A percentile compares a stretch with the other conserved stretches of the same genome.
phyloP scores from a whole-genome alignment of 1,140 invertebrate species.

The Psix sp. region DNA sequence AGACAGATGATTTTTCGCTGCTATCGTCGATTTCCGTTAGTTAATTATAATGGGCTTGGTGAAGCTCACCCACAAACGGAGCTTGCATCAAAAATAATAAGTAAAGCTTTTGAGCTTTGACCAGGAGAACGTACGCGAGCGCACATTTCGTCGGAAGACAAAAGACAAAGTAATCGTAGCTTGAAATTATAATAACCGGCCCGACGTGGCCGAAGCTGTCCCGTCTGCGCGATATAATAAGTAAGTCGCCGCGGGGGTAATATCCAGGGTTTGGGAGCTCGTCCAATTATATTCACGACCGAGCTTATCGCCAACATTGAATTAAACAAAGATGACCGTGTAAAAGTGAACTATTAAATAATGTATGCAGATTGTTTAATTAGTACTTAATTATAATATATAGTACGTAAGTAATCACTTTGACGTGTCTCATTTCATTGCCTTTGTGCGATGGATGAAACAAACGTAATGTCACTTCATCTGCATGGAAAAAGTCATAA shows the following conservation, averaged over 20 bases:
- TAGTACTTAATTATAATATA: slow-evolving; percentile 59
- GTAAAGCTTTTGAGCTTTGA: slow-evolving; percentile 68
- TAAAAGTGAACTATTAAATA: slow-evolving; percentile 63
- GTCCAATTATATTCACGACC: slow-evolving; percentile 72
- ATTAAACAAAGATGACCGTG: slow-evolving; percentile 63
- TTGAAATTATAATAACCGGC: slow-evolving; percentile 74
- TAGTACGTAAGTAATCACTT: slow-evolving; percentile 56
- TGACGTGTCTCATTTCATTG: slow-evolving; percentile 55
- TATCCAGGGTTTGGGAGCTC: slow-evolving; percentile 72
- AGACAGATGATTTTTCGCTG: slow-evolving; percentile 24
- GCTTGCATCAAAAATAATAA: slow-evolving; percentile 66
- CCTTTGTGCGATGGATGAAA: slow-evolving; percentile 54
- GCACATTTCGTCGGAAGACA: slow-evolving; percentile 65
- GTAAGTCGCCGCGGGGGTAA: slow-evolving; percentile 73
- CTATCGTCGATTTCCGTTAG: slow-evolving; percentile 58
- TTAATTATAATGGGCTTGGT: slow-evolving; percentile 50
- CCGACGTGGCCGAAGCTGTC: slow-evolving; percentile 59
- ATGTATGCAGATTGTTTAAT: slow-evolving; percentile 59
- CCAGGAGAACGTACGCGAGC: slow-evolving; percentile 55
- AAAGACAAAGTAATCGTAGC: slow-evolving; percentile 73
- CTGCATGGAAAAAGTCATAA: slow-evolving; percentile 43
- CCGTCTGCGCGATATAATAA: slow-evolving; percentile 67
- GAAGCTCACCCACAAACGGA: slow-evolving; percentile 43
- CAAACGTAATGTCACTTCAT: slow-evolving; percentile 45
- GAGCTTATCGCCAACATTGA: slow-evolving; percentile 66